Percentiles rank a stretch among this genome's conserved stretches.
Evolutionary conservation across 2,113 vertebrate genomes (phyloP).

Genomic region (Sylvietta virens): DNA sequence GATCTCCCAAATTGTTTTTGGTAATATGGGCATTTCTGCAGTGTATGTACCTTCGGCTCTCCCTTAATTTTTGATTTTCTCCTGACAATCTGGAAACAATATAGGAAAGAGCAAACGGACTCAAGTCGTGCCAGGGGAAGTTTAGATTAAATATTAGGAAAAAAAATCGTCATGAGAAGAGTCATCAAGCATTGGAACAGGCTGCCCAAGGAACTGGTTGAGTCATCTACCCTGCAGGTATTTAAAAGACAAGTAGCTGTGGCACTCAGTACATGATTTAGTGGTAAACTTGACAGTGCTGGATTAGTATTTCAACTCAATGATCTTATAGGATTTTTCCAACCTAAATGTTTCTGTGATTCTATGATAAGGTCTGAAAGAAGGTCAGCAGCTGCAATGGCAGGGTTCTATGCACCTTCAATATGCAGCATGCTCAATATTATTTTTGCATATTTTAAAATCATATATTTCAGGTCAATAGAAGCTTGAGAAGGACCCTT

Average conservation of each 20-base stretch:
- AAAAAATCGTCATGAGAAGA: not conserved
- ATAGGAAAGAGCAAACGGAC: not conserved
- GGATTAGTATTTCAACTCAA: not conserved
- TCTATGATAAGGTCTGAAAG: not conserved
- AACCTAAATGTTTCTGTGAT: not conserved
- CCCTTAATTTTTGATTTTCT: not conserved
- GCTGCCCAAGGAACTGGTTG: not conserved
- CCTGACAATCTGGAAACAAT: not conserved
- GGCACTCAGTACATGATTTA: not conserved
- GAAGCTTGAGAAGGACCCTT: not conserved
- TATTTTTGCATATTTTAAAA: not conserved
- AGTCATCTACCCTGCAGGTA: not conserved
- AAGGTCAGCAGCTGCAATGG: not conserved
- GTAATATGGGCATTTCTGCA: not conserved
- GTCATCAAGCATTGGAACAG: not conserved
- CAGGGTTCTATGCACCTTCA: not conserved
- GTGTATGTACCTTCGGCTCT: not conserved
- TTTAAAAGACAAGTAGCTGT: not conserved
- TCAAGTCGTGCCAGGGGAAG: not conserved
- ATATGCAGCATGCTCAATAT: not conserved
- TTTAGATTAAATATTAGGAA: not conserved
- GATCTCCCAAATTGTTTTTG: slow-evolving; percentile 33
- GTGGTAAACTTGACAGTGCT: not conserved
- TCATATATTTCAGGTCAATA: not conserved
- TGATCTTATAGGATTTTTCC: not conserved